Evolutionary conservation across 2,888 invertebrate species (phyloP), one percentile per base, ranked within the genome.

Genomic region (Lasioglossum lativentre): DNA sequence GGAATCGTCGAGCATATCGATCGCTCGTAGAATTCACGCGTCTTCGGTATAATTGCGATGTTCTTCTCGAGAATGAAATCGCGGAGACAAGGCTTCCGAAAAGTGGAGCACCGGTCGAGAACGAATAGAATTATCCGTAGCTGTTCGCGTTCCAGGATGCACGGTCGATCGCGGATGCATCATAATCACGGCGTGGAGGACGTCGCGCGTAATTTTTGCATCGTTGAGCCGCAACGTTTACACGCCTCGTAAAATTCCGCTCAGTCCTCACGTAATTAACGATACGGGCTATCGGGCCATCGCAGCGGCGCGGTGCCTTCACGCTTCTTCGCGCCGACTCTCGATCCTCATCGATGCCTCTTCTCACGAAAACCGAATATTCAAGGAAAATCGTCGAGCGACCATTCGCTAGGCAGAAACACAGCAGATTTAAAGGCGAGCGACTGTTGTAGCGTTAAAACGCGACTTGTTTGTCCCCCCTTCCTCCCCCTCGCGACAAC

Each of bases 171-270:
- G 40, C 70, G 40, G n/a, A 40, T n/a, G 70, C 40, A 14, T 40
- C 38, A 10, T 70, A 40, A 73, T 47, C 73, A 47, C 34, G 30
- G 5, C 40, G 70, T 40, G 12, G 70, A 40, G 70, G 70, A 70
- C 70, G 70, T 38, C 23, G 52, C 47, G 47, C 68, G 70, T 70
- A 40, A 77, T 70, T 77, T 77, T 77, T 77, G 70, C 77, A 40
- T 77, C 77, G 70, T 52, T 77, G 77, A 77, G 68, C 70, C 34
- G 23, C 52, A 30, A 5, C 77, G 52, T 70, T 70, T 38, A 38
- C 34, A 70, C 70, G 77, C 77, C 77, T 77, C 77, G 77, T 40
- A 52, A 77, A 77, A 70, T 52, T 70, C 52, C 40, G 38, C 47
- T n/a, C 52, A 38, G 1, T 27, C 47, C 2, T 63, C 30, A 8